Evolutionary conservation across 2,888 invertebrate genomes (phyloP).

Genomic region (Pseudanteris insignis): DNA sequence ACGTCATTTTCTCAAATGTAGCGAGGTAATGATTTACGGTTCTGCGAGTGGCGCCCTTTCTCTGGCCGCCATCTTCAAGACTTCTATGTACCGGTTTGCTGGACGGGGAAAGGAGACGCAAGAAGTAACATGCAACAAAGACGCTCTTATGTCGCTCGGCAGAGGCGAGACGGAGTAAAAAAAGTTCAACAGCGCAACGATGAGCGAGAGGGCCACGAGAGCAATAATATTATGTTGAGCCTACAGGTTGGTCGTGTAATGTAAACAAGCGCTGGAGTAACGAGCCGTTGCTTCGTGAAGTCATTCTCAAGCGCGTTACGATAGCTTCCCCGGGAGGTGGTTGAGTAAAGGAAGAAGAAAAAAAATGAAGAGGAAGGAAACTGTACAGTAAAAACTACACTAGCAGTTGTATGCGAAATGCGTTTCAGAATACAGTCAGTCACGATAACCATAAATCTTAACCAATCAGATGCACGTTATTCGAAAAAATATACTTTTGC

Average conservation of each 20-base stretch:
- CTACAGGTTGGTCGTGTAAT: slow-evolving; percentile 51
- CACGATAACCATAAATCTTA: too few relatives aligned
- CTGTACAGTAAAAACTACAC: too few relatives aligned
- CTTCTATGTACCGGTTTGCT: slow-evolving; percentile 38
- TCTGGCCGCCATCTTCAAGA: slow-evolving; percentile 36
- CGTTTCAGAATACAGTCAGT: too few relatives aligned
- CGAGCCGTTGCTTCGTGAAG: slow-evolving; percentile 48
- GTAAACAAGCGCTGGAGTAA: slow-evolving; percentile 55
- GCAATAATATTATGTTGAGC: slow-evolving; percentile 29
- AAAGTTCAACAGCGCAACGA: too few relatives aligned
- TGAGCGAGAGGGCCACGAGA: slow-evolving; percentile 7
- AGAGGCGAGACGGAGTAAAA: too few relatives aligned
- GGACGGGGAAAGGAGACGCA: slow-evolving; percentile 32
- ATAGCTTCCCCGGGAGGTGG: too few relatives aligned
- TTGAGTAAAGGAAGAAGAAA: too few relatives aligned
- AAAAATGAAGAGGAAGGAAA: too few relatives aligned
- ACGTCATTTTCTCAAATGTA: slow-evolving; percentile 52
- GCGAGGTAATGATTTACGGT: slow-evolving; percentile 57
- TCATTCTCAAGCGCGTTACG: slow-evolving; percentile 45
- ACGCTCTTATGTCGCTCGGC: slow-evolving; percentile 8
- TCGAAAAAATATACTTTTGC: too few relatives aligned
- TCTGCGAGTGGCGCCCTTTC: slow-evolving; percentile 46
- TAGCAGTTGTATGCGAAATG: too few relatives aligned
- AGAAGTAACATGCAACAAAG: slow-evolving; percentile 12
- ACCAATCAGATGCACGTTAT: too few relatives aligned